phyloP scores from a whole-genome alignment of 2,797 vertebrate genomes.

The Fistularia tabacaria region DNA sequence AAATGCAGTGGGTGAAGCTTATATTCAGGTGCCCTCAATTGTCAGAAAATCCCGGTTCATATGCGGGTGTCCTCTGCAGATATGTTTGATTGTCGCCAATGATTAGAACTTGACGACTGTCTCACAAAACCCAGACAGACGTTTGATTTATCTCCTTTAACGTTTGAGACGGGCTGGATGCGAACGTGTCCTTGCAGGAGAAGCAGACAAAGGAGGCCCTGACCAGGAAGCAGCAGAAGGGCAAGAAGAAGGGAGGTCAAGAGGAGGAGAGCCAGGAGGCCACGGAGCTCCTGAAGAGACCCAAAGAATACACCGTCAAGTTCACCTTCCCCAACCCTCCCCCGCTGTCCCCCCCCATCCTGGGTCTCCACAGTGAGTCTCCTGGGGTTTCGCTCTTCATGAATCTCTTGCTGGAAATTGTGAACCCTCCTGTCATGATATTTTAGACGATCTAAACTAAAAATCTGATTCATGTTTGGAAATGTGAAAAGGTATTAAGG shows the following conservation, averaged over 20 bases:
- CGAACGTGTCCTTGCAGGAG: constrained; percentile 69
- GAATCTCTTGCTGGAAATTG: too few relatives aligned
- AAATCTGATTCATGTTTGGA: too few relatives aligned
- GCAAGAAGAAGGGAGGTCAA: constrained; percentile 79
- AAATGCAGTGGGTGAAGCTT: too few relatives aligned
- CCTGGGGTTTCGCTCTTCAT: not conserved
- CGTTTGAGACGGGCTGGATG: not conserved
- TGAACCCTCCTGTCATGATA: too few relatives aligned
- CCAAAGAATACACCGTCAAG: constrained; percentile 89
- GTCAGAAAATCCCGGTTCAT: too few relatives aligned
- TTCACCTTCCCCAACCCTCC: constrained; percentile 93
- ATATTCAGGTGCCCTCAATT: too few relatives aligned
- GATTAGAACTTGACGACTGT: too few relatives aligned
- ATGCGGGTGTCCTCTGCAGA: too few relatives aligned
- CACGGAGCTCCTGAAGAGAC: constrained; percentile 84
- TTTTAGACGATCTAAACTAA: too few relatives aligned
- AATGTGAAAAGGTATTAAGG: too few relatives aligned
- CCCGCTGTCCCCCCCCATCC: constrained; percentile 85
- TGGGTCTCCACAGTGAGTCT: constrained; percentile 85
- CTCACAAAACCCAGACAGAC: too few relatives aligned
- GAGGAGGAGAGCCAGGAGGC: constrained; percentile 83
- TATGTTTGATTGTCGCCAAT: too few relatives aligned
- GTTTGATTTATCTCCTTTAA: not conserved
- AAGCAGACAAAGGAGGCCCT: constrained; percentile 88
- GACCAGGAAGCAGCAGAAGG: constrained; percentile 89